These are phyloP conservation scores for Cepaea hortensis DNA, from an alignment of 2,888 invertebrate genomes.

Conservation along the genomic window DNA sequence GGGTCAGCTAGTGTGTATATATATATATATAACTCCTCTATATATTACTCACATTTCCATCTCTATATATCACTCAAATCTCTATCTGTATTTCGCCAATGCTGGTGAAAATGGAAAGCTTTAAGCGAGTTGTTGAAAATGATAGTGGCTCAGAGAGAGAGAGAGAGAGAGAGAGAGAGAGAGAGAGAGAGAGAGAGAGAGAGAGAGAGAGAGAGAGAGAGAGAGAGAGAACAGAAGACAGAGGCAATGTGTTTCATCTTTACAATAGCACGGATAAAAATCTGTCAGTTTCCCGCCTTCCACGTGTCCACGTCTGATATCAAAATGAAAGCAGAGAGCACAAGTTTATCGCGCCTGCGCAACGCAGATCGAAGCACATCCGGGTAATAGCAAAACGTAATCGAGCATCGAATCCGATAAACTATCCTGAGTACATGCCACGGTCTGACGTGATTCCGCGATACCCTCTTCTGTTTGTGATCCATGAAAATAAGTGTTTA, in stretches of 20 bases:
- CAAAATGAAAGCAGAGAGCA: slow-evolving; percentile 40
- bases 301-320: slow-evolving; percentile 23
- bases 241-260: slow-evolving; percentile 14
- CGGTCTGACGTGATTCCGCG: not conserved
- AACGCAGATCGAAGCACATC: slow-evolving; percentile 32
- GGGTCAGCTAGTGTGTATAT: too few relatives aligned
- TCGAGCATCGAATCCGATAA: slow-evolving; percentile 42
- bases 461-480: slow-evolving; percentile 3
- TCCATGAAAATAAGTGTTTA: slow-evolving; percentile 14
- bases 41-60: too few relatives aligned
- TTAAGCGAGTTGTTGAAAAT: not conserved
- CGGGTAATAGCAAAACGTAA: slow-evolving; percentile 43
- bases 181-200: not conserved
- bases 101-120: not conserved
- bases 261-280: slow-evolving; percentile 36
- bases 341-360: slow-evolving; percentile 41
- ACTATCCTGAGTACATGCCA: slow-evolving; percentile 30
- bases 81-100: not conserved
- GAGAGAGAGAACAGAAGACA: not conserved
- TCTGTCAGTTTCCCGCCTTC: slow-evolving; percentile 38
- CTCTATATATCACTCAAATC: not conserved
- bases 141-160: not conserved
- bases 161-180: not conserved
- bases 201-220: not conserved
- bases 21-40: too few relatives aligned